These are phyloP conservation scores for Monochamus alternatus DNA, from an alignment of 2,888 invertebrate species.

Conservation along the genomic window DNA sequence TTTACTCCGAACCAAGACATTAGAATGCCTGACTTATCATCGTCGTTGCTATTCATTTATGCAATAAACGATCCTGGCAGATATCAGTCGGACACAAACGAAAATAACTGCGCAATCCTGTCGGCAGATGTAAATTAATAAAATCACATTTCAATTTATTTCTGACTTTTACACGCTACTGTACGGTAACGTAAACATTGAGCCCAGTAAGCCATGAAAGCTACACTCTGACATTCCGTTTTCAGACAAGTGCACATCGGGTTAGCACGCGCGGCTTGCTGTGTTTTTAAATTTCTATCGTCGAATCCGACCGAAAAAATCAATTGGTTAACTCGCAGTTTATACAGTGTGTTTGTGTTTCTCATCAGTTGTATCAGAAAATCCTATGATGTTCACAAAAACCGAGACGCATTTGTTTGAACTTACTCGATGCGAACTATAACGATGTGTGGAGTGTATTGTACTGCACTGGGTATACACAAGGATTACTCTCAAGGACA, in stretches of 20 bases:
- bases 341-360: conserved; percentile 3
- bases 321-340: neutral
- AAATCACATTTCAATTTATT: conserved; percentile 54
- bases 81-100: conserved; percentile 29
- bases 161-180: conserved; percentile 52
- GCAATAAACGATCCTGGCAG: conserved; percentile 25
- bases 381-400: no score
- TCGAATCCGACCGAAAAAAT: neutral
- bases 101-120: conserved; percentile 50
- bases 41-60: conserved; percentile 35
- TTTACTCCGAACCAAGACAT: conserved; percentile 9
- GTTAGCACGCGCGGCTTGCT: conserved; percentile 22
- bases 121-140: conserved; percentile 54
- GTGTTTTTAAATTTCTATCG: neutral
- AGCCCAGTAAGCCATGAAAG: conserved; percentile 35
- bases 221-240: conserved; percentile 33
- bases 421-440: conserved; percentile 5
- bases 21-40: conserved; percentile 2
- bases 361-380: neutral
- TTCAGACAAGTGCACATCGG: conserved; percentile 37
- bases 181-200: conserved; percentile 40
- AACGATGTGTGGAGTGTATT: neutral
- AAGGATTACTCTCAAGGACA: conserved; percentile 29
- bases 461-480: neutral
- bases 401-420: conserved; percentile 16